A percentile compares a stretch with the other conserved stretches of the same genome.
Evolutionary conservation across 2,113 vertebrate species (phyloP).

Genomic region (Alouatta palliata): DNA sequence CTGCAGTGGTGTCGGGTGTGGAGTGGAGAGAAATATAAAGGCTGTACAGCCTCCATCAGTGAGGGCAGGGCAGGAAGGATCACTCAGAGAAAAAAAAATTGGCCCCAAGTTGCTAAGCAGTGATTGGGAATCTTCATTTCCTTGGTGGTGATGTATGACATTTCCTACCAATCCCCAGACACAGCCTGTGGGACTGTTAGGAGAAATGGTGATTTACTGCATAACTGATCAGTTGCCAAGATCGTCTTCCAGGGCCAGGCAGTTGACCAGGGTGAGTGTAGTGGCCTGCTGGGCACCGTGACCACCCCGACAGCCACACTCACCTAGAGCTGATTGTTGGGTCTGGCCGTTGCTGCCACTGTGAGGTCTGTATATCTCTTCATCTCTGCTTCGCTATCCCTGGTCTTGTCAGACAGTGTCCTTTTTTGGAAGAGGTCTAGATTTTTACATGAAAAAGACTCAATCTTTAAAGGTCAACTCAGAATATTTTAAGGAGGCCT

Average conservation of each 20-base stretch:
- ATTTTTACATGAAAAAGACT: neutral
- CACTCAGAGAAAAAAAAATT: neutral
- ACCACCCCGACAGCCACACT: neutral
- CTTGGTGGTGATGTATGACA: fast-evolving
- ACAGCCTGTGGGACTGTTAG: neutral
- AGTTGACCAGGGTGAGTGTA: neutral
- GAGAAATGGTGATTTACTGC: neutral
- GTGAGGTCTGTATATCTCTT: neutral
- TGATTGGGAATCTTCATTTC: neutral
- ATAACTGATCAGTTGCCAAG: neutral
- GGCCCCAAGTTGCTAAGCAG: neutral
- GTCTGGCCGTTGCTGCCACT: neutral
- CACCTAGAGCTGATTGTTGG: neutral
- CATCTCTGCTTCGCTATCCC: neutral
- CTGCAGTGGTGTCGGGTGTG: neutral
- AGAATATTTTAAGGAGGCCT: neutral
- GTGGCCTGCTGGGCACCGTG: neutral
- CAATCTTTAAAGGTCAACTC: neutral
- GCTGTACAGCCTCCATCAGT: neutral
- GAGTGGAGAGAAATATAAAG: neutral
- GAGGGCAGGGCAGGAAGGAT: neutral
- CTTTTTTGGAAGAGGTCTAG: neutral
- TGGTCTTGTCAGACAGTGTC: neutral
- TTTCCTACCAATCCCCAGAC: neutral
- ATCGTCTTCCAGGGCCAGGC: neutral